Conservation (phyloP, 1,140 invertebrate species). For the Listronotus oregonensis region DNA sequence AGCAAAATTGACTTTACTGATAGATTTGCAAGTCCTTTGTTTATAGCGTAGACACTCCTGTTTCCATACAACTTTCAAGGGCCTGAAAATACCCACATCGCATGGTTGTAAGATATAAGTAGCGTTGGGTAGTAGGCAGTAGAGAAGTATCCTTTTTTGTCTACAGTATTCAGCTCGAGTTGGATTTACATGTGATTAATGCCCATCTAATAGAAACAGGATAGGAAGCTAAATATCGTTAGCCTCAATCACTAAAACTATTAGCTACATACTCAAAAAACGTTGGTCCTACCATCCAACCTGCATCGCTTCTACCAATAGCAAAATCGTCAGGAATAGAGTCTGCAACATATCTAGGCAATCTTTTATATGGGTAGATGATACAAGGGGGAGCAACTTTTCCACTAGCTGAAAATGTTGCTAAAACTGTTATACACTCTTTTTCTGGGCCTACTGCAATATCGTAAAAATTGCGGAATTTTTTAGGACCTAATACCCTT, state of each 20-base stretch:
- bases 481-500: conserved; percentile 38
- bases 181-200: conserved; percentile 23
- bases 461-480: conserved; percentile 43
- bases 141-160: neutral
- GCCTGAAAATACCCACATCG: neutral
- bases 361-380: conserved; percentile 44
- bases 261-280: conserved; percentile 57
- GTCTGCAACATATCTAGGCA: conserved; percentile 41
- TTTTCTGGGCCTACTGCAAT: conserved; percentile 39
- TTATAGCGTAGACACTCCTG: neutral
- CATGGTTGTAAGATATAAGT: neutral
- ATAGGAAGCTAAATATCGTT: conserved; percentile 23
- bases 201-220: conserved; percentile 27
- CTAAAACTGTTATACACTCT: conserved; percentile 31
- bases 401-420: conserved; percentile 45
- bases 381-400: conserved; percentile 43
- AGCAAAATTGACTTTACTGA: neutral
- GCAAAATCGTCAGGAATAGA: conserved; percentile 49
- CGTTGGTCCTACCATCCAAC: conserved; percentile 54
- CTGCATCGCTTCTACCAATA: conserved; percentile 52
- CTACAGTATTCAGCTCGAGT: conserved; percentile 14
- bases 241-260: conserved; percentile 44
- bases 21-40: neutral
- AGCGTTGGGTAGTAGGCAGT: neutral
- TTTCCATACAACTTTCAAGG: neutral